Base-by-base conservation (phyloP, 2,888 invertebrate genomes). In the Smittia aterrima region DNA sequence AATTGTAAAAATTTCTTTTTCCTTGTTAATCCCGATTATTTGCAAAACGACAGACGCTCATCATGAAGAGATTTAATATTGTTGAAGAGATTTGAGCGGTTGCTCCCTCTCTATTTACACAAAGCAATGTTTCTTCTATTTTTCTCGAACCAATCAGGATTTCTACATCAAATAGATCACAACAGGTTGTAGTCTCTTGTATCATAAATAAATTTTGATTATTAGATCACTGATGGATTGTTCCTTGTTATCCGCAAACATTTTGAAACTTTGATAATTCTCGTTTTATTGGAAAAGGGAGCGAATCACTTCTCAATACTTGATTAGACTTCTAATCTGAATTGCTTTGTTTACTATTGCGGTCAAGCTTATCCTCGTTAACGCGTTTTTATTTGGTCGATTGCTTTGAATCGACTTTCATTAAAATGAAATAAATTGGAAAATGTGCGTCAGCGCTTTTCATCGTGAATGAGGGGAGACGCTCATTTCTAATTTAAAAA, bases 61-160 rank as follows among this genome's bases (percentile, higher is more conserved):
- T 38, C 66, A 32, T 32, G 32, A 32, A 32, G 32, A 32, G 32
- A 47, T 13, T 47, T 47, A 13, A 47, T 47, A 16, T 47, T 11
- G 53, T 47, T 16, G 6, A 38, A 66, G 38, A 25, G 20, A 20
- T 40, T 66, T 16, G 32, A 32, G 20, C 38, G 4, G 38, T n/a
- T 66, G 6, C 18, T 32, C 71, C 71, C 71, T 71, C 47, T 41
- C 22, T 71, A 71, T 71, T 71, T 71, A 18, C 58, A 13, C 58
- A 32, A 32, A 3, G 32, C 32, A 32, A 32, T 32, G 32, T 32
- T 32, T 32, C 32, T 32, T 32, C 9, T 32, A 32, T 9, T 32
- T 3, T 32, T 32, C 32, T 9, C 3, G 32, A 6, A 32, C 32
- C 32, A 32, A 32, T 32, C 32, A 32, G 32, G 32, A 9, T 32